phyloP scores from a whole-genome alignment of 2,113 vertebrate species.

The Naja naja region DNA sequence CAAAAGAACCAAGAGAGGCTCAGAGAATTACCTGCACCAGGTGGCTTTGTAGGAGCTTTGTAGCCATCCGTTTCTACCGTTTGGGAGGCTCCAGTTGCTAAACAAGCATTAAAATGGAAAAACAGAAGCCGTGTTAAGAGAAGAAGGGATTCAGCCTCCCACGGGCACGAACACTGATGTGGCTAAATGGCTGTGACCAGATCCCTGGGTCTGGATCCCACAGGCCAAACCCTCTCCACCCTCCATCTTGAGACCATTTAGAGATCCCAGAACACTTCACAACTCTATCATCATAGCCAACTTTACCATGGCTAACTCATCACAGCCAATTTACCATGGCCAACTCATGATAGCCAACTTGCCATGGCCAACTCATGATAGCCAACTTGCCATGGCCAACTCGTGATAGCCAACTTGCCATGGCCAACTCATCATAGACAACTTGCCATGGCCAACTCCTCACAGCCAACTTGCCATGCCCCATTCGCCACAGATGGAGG shows the following conservation, averaged over 20 bases:
- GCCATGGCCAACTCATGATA: no score
- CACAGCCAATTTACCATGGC: no score
- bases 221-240: neutral
- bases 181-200: neutral
- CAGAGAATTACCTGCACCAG: neutral
- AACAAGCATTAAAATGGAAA: neutral
- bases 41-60: neutral
- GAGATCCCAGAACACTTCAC: neutral
- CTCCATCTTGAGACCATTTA: neutral
- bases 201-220: neutral
- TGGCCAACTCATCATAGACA: no score
- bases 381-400: no score
- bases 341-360: no score
- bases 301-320: no score
- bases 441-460: no score
- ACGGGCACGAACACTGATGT: neutral
- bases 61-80: neutral
- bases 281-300: neutral
- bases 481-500: no score
- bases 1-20: neutral
- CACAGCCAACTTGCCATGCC: no score
- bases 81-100: neutral
- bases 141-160: neutral
- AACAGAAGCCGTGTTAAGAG: neutral
- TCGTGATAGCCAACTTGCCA: no score